Base-by-base conservation (phyloP, 1,140 invertebrate genomes). In the Caerostris extrusa region DNA sequence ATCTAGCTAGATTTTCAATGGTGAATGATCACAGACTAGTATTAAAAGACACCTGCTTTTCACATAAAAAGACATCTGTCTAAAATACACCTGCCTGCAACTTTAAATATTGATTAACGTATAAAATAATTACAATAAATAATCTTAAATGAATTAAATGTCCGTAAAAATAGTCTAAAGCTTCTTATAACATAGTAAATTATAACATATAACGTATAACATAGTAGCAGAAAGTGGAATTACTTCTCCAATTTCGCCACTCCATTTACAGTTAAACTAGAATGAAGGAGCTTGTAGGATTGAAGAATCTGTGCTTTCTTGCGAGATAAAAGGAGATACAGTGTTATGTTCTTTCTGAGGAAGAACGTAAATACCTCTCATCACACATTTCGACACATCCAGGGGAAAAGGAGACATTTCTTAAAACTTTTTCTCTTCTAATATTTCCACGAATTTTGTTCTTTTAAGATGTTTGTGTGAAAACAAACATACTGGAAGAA, bases 381-480 rank as follows among this genome's bases (percentile, higher is more conserved):
- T 67, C 12, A 34, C 34, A 34, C 61, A 67, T 17, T n/a, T n/a
- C 61, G 3, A 67, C 14, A 67, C 61, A 67, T 14, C n/a, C n/a
- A 17, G n/a, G 14, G 4, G 61, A 67, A 67, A 67, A 67, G 12
- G 61, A 4, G n/a, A 67, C 17, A n/a, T 67, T 14, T 67, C 34
- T 34, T 12, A 67, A 12, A n/a, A 67, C 61, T 64, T 3, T n/a
- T 17, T 10, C 61, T 6, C 61, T n/a, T n/a, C 14, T 67, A 5
- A 67, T 67, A 67, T 67, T 67, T 67, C 61, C 6, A 67, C 61
- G 61, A n/a, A 67, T 67, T 67, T 67, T 67, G 61, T 67, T 67
- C 61, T 67, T 67, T 67, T 67, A 67, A 67, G 61, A 67, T 12
- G 14, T 67, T 67, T 17, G 12, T 17, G 14, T 14, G 17, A 4